Percentiles rank a stretch among this genome's conserved stretches.
These are phyloP conservation scores for Phataginus tricuspis DNA, from an alignment of 2,797 vertebrate species.

Conservation along the genomic window DNA sequence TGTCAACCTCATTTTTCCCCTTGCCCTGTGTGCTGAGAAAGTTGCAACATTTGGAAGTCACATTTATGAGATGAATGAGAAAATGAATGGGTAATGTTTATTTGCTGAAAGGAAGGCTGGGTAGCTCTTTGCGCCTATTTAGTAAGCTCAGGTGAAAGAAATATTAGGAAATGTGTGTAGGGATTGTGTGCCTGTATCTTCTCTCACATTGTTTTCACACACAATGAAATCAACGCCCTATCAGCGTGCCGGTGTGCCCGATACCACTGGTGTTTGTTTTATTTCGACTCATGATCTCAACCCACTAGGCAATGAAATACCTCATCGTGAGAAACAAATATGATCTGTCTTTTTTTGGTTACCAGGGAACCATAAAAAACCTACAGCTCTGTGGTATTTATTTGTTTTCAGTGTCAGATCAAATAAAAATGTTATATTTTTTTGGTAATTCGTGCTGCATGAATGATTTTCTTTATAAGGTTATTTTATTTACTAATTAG, in stretches of 20 bases:
- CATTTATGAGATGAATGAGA: conserved; percentile 73
- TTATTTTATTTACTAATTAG: conserved; percentile 59
- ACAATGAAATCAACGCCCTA: conserved; percentile 17
- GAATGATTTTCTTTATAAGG: conserved; percentile 27
- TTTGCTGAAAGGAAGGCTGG: conserved; percentile 66
- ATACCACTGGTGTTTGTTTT: conserved; percentile 47
- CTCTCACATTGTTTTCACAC: conserved; percentile 15
- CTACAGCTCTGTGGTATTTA: conserved; percentile 33
- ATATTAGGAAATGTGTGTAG: conserved; percentile 22
- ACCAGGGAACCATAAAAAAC: conserved; percentile 31
- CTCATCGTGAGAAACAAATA: conserved; percentile 73
- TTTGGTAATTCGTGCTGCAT: conserved; percentile 2
- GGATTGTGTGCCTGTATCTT: not conserved
- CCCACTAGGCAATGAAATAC: conserved; percentile 68
- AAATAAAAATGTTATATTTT: conserved; percentile 46
- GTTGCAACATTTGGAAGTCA: not conserved
- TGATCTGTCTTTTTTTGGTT: conserved; percentile 16
- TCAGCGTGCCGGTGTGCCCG: conserved; percentile 24
- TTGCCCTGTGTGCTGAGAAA: conserved; percentile 65
- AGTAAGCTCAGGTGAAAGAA: conserved; percentile 55
- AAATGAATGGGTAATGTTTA: conserved; percentile 54
- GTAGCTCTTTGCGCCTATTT: conserved; percentile 45
- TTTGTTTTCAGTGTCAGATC: conserved; percentile 71
- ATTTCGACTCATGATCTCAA: conserved; percentile 61
- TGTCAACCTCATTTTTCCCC: conserved; percentile 61